phyloP scores from a whole-genome alignment of 1,140 invertebrate genomes.

The Lepidurus couesii region DNA sequence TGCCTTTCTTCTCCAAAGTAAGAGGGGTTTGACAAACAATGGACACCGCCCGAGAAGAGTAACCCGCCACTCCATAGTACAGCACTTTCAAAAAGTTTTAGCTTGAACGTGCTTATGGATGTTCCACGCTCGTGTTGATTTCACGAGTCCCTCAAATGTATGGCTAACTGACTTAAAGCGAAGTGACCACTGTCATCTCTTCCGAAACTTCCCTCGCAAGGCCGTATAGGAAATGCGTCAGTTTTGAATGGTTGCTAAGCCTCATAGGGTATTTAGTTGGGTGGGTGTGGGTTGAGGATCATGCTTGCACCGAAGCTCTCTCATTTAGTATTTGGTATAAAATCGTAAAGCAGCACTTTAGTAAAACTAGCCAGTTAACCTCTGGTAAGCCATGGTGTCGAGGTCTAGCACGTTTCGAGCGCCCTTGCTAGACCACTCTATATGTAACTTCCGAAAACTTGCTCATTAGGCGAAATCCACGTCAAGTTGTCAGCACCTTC shows the following conservation, averaged over 20 bases:
- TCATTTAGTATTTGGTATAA: neutral
- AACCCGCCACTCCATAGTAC: neutral
- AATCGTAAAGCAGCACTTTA: neutral
- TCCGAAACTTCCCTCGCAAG: no score
- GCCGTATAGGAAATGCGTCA: no score
- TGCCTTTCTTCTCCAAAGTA: neutral
- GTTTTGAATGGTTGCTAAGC: no score
- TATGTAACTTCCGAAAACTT: neutral
- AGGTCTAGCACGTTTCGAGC: neutral
- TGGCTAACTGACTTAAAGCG: neutral
- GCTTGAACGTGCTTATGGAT: conserved; percentile 21
- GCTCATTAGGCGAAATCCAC: conserved; percentile 15
- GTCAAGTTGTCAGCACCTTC: neutral
- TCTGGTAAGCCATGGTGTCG: neutral
- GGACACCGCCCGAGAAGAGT: neutral
- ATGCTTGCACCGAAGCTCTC: no score
- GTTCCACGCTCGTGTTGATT: conserved; percentile 4
- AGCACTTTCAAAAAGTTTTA: neutral
- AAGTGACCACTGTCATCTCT: no score
- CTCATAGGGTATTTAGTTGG: no score
- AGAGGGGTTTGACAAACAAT: conserved; percentile 11
- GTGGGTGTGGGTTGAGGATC: no score
- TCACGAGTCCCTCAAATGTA: neutral
- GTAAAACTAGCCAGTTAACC: neutral
- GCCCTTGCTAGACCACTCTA: conserved; percentile 2